Evolutionary conservation across 2,888 invertebrate genomes (phyloP).

Genomic region (Sinelater perroti): DNA sequence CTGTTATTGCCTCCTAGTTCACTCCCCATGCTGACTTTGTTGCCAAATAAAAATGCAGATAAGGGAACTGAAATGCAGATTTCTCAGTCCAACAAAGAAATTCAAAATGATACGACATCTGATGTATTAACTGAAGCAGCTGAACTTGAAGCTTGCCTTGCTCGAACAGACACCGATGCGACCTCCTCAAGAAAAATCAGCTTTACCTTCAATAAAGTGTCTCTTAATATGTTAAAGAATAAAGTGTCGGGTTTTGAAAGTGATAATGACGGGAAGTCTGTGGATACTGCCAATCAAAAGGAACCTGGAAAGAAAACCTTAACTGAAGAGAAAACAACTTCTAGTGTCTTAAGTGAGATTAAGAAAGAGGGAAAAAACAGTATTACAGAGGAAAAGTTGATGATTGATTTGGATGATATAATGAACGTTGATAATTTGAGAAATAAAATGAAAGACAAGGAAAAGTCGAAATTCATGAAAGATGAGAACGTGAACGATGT

Average conservation of each 20-base stretch:
- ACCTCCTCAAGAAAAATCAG: conserved; percentile 1
- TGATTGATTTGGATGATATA: too few species aligned
- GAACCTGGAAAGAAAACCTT: too few species aligned
- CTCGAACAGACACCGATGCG: neutral
- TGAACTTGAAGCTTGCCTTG: conserved; percentile 11
- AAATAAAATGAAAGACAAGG: neutral
- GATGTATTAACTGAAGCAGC: conserved; percentile 13
- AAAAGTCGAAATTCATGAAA: neutral
- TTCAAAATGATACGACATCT: neutral
- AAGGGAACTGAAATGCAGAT: neutral
- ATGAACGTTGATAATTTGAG: too few species aligned
- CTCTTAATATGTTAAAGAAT: too few species aligned
- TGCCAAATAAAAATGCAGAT: neutral
- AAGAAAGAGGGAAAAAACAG: too few species aligned
- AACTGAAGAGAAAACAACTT: too few species aligned
- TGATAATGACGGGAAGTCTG: too few species aligned
- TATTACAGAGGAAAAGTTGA: too few species aligned
- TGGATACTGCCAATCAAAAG: too few species aligned
- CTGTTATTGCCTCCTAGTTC: neutral
- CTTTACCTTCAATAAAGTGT: conserved; percentile 6
- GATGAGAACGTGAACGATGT: neutral
- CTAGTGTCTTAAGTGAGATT: too few species aligned
- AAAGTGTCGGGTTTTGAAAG: too few species aligned
- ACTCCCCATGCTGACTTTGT: neutral
- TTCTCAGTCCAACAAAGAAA: neutral